Evolutionary conservation across 1,140 invertebrate genomes (phyloP).

Genomic region (Zaprionus tsacasi): DNA sequence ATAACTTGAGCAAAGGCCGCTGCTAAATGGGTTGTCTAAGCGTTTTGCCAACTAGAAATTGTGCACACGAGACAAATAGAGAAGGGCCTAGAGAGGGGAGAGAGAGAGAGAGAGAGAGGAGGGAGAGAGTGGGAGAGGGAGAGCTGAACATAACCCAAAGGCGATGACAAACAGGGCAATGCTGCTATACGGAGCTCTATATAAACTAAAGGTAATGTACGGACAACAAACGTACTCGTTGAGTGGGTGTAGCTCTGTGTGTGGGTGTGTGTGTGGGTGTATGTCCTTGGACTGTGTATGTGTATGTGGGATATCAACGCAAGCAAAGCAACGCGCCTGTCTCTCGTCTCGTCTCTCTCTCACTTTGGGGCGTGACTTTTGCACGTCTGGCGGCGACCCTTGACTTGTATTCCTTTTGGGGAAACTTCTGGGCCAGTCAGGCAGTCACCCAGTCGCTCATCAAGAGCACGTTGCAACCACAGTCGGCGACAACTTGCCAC

Average conservation of each 20-base stretch:
- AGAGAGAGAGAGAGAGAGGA: no score
- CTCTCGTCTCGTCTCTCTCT: background rate
- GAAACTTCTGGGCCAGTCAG: constrained; percentile 36
- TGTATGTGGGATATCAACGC: background rate
- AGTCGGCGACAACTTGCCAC: constrained; percentile 41
- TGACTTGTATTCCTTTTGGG: constrained; percentile 61
- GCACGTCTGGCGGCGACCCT: constrained; percentile 69
- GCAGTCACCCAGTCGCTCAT: constrained; percentile 41
- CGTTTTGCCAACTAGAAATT: constrained; percentile 39
- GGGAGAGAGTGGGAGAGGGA: background rate
- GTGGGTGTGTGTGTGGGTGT: constrained; percentile 8
- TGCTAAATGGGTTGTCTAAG: constrained; percentile 41
- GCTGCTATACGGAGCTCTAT: constrained; percentile 15
- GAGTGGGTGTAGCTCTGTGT: constrained; percentile 13
- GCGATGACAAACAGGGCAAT: constrained; percentile 38
- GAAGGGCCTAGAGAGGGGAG: background rate
- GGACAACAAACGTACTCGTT: constrained; percentile 14
- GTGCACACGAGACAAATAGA: constrained; percentile 41
- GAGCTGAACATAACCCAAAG: constrained; percentile 26
- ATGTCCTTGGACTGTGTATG: constrained; percentile 11
- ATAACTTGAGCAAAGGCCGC: constrained; percentile 37
- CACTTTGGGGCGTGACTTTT: constrained; percentile 58
- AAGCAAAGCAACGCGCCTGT: background rate
- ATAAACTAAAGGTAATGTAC: constrained; percentile 36
- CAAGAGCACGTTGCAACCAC: constrained; percentile 51